phyloP scores from a whole-genome alignment of 2,888 invertebrate genomes.

The Reticulitermes lucifugus region DNA sequence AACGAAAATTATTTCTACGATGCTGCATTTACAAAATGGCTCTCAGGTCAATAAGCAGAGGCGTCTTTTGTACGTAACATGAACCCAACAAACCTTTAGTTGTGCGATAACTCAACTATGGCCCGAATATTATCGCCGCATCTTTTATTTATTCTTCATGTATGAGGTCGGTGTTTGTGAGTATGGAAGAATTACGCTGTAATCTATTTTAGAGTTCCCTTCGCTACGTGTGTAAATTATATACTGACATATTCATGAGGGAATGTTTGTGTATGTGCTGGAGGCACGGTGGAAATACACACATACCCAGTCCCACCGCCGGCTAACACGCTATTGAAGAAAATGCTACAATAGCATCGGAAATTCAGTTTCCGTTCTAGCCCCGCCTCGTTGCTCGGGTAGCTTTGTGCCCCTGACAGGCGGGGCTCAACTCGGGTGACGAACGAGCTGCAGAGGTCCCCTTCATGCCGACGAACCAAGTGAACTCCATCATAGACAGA shows the following conservation, averaged over 20 bases:
- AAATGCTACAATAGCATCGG: constrained; percentile 39
- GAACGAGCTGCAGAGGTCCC: constrained; percentile 28
- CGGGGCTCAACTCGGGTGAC: constrained; percentile 39
- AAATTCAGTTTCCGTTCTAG: constrained; percentile 42
- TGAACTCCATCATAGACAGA: background rate
- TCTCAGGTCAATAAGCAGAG: background rate
- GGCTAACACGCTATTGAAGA: constrained; percentile 24
- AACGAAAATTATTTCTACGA: background rate
- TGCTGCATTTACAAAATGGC: background rate
- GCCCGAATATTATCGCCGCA: background rate
- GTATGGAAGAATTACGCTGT: background rate
- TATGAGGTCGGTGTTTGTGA: background rate
- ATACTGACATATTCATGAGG: background rate
- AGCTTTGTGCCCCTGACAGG: constrained; percentile 42
- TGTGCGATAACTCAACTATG: background rate
- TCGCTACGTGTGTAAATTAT: constrained; percentile 3
- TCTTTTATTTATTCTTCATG: constrained; percentile 26
- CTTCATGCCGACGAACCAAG: background rate
- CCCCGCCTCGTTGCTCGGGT: constrained; percentile 25
- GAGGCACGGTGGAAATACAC: background rate
- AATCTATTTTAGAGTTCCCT: too few species aligned
- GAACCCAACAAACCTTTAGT: background rate
- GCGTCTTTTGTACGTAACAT: background rate
- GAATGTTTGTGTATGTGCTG: background rate
- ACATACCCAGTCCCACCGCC: background rate